These are phyloP conservation scores for Ips nitidus DNA, from an alignment of 1,140 invertebrate species.

Conservation along the genomic window DNA sequence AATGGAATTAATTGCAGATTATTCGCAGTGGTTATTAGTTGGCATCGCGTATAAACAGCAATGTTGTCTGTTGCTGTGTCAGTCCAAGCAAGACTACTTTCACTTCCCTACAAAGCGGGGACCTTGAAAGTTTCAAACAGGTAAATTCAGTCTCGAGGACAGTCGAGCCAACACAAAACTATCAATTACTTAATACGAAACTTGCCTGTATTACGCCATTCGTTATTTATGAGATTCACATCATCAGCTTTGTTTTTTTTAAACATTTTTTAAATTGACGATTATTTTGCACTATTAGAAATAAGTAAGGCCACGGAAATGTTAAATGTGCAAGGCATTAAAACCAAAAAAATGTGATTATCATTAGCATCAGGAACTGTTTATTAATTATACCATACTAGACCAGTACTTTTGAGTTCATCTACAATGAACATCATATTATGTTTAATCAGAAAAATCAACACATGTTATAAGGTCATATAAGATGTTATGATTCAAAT, in stretches of 20 bases:
- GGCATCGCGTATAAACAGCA: constrained; percentile 23
- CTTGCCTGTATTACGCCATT: constrained; percentile 47
- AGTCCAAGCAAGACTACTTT: constrained; percentile 53
- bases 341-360: no score
- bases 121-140: constrained; percentile 54
- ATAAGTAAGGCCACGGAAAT: no score
- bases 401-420: no score
- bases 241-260: constrained; percentile 24
- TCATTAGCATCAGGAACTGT: no score
- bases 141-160: constrained; percentile 55
- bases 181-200: constrained; percentile 52
- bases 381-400: no score
- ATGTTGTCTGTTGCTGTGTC: constrained; percentile 43
- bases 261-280: background rate
- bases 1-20: constrained; percentile 32
- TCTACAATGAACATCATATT: no score
- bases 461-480: no score
- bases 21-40: constrained; percentile 24
- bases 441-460: no score
- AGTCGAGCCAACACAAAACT: constrained; percentile 49
- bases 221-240: constrained; percentile 45
- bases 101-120: constrained; percentile 54
- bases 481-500: no score
- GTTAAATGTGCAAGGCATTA: no score
- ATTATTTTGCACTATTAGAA: no score